Evolutionary conservation across 2,797 vertebrate genomes (phyloP).

Genomic region (Phaenicophaeus curvirostris): DNA sequence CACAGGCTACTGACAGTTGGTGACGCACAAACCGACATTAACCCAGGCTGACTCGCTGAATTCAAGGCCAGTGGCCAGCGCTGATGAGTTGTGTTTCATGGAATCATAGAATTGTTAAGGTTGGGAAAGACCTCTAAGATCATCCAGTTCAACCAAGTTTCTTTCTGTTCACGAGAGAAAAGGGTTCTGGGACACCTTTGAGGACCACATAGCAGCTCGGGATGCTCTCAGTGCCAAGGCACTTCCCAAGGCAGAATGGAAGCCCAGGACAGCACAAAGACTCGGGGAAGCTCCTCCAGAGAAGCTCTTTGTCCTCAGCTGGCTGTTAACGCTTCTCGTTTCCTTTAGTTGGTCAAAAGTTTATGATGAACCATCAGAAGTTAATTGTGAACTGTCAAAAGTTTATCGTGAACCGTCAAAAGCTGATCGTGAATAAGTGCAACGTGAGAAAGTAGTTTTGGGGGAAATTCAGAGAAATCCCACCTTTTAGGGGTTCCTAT

Average conservation of each 20-base stretch:
- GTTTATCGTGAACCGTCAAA: too few species aligned
- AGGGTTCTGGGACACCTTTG: background rate
- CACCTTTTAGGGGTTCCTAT: background rate
- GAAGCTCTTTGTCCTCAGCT: rapidly evolving
- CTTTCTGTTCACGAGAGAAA: background rate
- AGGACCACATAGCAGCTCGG: background rate
- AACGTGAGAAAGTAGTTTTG: background rate
- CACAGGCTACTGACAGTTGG: background rate
- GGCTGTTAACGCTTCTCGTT: background rate
- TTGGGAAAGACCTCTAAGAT: too few species aligned
- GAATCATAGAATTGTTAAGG: too few species aligned
- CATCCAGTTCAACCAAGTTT: background rate
- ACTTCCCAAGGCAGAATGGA: background rate
- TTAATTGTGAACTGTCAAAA: too few species aligned
- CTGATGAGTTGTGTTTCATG: background rate
- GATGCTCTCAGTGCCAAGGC: background rate
- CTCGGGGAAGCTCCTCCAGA: background rate
- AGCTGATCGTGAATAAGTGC: too few species aligned
- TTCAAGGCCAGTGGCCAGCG: rapidly evolving
- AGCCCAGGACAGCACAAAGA: rapidly evolving
- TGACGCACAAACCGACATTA: background rate
- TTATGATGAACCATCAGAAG: rapidly evolving
- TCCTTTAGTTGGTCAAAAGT: background rate
- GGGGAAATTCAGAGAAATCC: background rate
- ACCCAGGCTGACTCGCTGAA: background rate